Evolutionary conservation across 2,888 invertebrate genomes (phyloP).

Genomic region (Agrenia bidenticulata): DNA sequence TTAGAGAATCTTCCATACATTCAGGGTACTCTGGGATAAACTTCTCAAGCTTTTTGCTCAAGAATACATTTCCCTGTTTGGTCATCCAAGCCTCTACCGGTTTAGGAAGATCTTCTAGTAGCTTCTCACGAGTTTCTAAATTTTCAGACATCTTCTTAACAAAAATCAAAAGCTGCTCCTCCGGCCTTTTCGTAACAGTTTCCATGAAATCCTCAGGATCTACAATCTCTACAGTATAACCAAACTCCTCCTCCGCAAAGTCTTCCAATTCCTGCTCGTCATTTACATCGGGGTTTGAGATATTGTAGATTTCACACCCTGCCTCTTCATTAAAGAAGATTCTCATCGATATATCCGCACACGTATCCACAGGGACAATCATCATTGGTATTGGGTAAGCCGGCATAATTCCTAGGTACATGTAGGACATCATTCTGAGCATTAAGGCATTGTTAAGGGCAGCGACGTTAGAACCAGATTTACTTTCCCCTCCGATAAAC

Average conservation of each 20-base stretch:
- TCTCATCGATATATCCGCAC: not conserved
- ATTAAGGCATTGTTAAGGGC: conserved; percentile 16
- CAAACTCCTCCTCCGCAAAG: conserved; percentile 15
- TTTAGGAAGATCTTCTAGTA: conserved; percentile 18
- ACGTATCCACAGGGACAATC: conserved; percentile 18
- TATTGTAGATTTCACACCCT: conserved; percentile 18
- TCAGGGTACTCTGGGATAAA: conserved; percentile 24
- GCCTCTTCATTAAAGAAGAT: conserved; percentile 18
- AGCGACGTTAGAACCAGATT: not conserved
- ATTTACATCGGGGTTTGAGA: conserved; percentile 5
- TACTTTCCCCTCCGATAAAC: not conserved
- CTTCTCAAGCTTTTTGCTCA: conserved; percentile 18
- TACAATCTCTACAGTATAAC: conserved; percentile 18
- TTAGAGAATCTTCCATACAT: conserved; percentile 13
- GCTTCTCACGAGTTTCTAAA: conserved; percentile 17
- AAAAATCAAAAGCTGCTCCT: not conserved
- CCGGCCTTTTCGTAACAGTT: not conserved
- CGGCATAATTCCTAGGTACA: conserved; percentile 22
- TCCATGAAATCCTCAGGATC: conserved; percentile 22
- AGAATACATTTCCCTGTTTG: conserved; percentile 21
- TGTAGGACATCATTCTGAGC: conserved; percentile 17
- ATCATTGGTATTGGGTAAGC: conserved; percentile 15
- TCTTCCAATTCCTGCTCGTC: conserved; percentile 20
- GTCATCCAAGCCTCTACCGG: conserved; percentile 24
- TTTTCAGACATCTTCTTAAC: not conserved